phyloP scores from a whole-genome alignment of 2,888 invertebrate species.

The Agrochola lychnidis region DNA sequence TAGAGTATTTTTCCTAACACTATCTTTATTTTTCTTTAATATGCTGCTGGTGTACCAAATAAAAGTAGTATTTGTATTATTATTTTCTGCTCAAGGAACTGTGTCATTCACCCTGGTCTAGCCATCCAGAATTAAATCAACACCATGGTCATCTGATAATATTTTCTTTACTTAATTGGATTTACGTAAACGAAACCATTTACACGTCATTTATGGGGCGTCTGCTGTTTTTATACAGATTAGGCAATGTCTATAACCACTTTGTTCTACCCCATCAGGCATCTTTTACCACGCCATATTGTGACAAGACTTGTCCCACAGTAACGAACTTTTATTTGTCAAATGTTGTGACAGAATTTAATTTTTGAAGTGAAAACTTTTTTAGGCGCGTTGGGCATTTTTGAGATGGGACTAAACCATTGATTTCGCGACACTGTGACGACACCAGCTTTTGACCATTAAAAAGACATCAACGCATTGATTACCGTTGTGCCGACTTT shows the following conservation, averaged over 20 bases:
- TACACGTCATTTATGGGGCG: neutral
- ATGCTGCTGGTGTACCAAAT: neutral
- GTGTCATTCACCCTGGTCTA: constrained; percentile 11
- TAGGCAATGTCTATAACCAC: neutral
- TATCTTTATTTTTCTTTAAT: neutral
- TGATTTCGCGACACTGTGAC: too few relatives aligned
- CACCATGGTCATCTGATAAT: neutral
- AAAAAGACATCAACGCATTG: too few relatives aligned
- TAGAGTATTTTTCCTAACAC: neutral
- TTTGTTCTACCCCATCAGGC: too few relatives aligned
- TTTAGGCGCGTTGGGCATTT: too few relatives aligned
- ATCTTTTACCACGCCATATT: neutral
- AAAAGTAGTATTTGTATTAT: neutral
- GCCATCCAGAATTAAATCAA: neutral
- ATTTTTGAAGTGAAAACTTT: too few relatives aligned
- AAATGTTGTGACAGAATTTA: neutral
- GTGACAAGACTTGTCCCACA: neutral
- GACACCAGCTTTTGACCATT: too few relatives aligned
- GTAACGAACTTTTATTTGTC: neutral
- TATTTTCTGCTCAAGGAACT: neutral
- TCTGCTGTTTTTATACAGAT: neutral
- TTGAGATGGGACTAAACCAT: too few relatives aligned
- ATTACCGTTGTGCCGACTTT: too few relatives aligned
- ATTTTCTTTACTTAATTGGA: constrained; percentile 14
- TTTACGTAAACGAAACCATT: constrained; percentile 1